These are phyloP conservation scores for Parasteatoda tepidariorum DNA, from an alignment of 1,140 invertebrate genomes.

Conservation along the genomic window DNA sequence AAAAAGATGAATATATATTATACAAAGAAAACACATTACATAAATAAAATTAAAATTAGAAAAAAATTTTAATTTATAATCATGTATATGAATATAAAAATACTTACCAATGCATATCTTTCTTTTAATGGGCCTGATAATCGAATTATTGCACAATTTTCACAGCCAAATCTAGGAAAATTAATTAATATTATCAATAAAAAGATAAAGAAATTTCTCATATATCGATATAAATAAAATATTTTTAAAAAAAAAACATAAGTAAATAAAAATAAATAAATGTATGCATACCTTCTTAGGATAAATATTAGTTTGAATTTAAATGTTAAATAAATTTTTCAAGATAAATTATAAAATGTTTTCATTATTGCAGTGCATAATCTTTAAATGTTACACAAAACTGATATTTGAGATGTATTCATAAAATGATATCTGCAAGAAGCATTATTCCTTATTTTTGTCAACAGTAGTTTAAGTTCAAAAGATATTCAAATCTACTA, in stretches of 20 bases:
- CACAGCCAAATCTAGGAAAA: constrained; percentile 64
- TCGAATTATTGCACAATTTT: constrained; percentile 66
- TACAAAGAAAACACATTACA: neutral
- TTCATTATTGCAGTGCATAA: too few species aligned
- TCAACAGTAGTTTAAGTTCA: too few species aligned
- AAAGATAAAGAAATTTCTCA: neutral
- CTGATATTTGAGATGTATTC: too few species aligned
- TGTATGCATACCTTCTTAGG: neutral
- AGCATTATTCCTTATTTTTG: too few species aligned
- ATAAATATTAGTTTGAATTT: neutral
- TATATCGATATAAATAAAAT: neutral
- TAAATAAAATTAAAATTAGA: neutral
- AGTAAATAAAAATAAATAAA: neutral
- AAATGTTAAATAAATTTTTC: neutral
- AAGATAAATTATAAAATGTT: neutral
- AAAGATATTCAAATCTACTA: too few species aligned
- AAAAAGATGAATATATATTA: neutral
- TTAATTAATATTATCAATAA: neutral
- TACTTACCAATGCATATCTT: constrained; percentile 70
- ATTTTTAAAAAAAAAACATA: neutral
- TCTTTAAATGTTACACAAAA: too few species aligned
- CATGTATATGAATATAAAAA: neutral
- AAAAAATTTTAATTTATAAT: neutral
- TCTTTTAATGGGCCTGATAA: constrained; percentile 71
- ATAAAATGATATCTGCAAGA: too few species aligned